Base-by-base conservation (phyloP, 1,140 invertebrate genomes). In the Chelonus insularis region DNA sequence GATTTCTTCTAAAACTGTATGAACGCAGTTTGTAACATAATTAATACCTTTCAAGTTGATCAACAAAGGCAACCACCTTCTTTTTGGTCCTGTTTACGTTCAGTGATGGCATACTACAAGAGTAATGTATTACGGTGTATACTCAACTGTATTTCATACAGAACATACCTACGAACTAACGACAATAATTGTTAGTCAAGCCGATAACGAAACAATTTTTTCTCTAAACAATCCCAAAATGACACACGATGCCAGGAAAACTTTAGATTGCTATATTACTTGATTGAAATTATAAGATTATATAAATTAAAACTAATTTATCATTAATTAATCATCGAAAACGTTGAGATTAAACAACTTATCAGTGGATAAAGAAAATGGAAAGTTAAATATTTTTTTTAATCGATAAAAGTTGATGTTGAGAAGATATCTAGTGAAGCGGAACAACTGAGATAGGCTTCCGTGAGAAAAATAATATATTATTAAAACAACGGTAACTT, bases 11-110 rank as follows among this genome's bases (percentile, higher is more conserved):
- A 29, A 4, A 43, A 16, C 41, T 16, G 37, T 14, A 12, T 39
- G n/a, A 43, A 43, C 18, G 16, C 41, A 43, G 48, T 23, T 37
- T 34, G 25, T 52, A 18, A 37, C 12, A 34, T 39, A 4, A 39
- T 37, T 1, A 37, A 25, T 81, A 81, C 79, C 79, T 81, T 78
- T 74, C 73, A 34, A 74, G 60, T 69, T 81, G 76, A 68, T 81
- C 79, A 70, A 80, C 77, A 79, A 81, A 81, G 68, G 70, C 77
- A 69, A 81, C 79, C 66, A 76, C 73, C 77, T 81, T 81, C 78
- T 80, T 81, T 80, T 77, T 81, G 57, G 78, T 78, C 66, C 78
- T 75, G 63, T 67, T 79, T 66, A 76, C 72, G 72, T 67, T 75
- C 74, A 80, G 78, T 67, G 74, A 76, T 61, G 77, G 77, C 76